phyloP scores from a whole-genome alignment of 2,797 vertebrate species.

The Ispidina lecontei region DNA sequence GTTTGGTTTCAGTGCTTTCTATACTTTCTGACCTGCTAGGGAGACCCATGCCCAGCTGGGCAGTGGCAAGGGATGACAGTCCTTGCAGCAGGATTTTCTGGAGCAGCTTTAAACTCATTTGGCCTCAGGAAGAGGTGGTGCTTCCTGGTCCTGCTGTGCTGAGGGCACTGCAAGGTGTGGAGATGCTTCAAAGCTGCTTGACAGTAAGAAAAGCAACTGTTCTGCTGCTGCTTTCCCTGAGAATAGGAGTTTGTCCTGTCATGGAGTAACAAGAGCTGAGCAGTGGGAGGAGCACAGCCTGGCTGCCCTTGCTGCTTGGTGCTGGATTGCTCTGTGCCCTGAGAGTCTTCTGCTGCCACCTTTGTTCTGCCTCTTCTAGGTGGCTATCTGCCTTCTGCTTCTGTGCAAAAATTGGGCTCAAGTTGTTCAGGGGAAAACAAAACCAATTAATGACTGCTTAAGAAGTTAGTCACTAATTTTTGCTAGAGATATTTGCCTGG shows the following conservation, averaged over 20 bases:
- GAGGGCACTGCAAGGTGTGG: no score
- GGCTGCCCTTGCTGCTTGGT: neutral
- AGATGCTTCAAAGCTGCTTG: neutral
- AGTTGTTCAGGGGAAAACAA: neutral
- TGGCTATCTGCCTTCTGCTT: neutral
- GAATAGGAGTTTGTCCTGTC: accelerated
- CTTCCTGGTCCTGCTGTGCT: neutral
- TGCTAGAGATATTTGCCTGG: neutral
- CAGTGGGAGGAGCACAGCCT: neutral
- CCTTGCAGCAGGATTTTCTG: neutral
- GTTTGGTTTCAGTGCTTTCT: neutral
- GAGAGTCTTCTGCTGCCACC: accelerated
- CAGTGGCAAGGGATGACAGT: neutral
- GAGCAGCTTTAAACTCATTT: neutral
- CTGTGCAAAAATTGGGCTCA: neutral
- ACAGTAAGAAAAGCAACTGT: neutral
- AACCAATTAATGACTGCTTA: neutral
- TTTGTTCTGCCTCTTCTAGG: neutral
- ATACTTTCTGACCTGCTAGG: neutral
- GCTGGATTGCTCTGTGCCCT: neutral
- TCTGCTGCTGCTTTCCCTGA: neutral
- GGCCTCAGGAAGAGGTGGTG: neutral
- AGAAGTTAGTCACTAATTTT: neutral
- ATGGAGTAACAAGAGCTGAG: accelerated
- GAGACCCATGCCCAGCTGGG: neutral